Percentiles rank a stretch among this genome's conserved stretches.
phyloP scores from a whole-genome alignment of 2,888 invertebrate genomes.

The Steinernema carpocapsae region DNA sequence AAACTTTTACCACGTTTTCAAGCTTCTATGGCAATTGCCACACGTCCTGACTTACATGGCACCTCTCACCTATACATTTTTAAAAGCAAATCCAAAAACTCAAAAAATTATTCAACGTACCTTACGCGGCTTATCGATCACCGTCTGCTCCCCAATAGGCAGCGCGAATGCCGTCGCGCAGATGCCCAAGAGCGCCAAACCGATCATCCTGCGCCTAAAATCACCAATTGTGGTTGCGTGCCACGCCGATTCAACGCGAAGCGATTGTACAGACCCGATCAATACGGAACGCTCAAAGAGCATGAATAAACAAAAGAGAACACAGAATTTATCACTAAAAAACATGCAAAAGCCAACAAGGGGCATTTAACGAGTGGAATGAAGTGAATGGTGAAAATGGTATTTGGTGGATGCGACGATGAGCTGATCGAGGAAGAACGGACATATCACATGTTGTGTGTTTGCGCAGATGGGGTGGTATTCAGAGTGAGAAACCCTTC shows the following conservation, averaged over 20 bases:
- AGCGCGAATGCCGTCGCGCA: not conserved
- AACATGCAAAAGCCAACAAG: no score
- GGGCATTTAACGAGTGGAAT: no score
- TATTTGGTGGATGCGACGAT: no score
- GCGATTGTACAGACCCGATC: not conserved
- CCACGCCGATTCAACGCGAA: not conserved
- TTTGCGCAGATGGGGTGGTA: no score
- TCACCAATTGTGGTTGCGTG: not conserved
- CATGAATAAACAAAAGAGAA: not conserved
- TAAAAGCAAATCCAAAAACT: no score
- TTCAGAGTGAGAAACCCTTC: constrained; percentile 9
- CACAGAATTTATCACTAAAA: no score
- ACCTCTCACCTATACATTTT: no score
- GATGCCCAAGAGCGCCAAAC: not conserved
- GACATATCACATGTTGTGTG: no score
- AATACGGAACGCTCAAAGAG: not conserved
- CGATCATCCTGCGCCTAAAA: constrained; percentile 5
- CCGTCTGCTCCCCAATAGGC: not conserved
- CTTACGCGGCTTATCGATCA: not conserved
- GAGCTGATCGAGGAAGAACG: no score
- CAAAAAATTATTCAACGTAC: not conserved
- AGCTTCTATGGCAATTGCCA: no score
- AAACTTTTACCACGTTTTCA: not conserved
- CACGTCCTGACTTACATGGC: no score
- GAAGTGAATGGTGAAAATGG: no score